Conservation (phyloP, 2,888 invertebrate genomes). For the Ormyrus nitidulus region DNA sequence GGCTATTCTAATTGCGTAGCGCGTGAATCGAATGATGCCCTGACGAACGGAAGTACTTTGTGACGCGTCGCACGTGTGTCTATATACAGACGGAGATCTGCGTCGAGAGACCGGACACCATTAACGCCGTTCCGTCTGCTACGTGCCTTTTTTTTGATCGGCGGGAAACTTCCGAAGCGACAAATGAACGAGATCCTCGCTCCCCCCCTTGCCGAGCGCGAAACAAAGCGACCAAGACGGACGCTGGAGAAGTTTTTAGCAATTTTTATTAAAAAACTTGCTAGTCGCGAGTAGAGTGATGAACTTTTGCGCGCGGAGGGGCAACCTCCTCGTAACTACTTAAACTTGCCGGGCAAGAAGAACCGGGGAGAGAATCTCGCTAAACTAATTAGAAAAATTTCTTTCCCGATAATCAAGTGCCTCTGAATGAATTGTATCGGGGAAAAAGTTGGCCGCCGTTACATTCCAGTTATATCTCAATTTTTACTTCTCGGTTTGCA, state of each 20-base stretch:
- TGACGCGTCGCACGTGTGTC: not conserved
- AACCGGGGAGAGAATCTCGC: not conserved
- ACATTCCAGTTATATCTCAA: too few species aligned
- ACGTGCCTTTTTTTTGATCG: constrained; percentile 4
- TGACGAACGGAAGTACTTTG: constrained; percentile 30
- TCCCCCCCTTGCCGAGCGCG: not conserved
- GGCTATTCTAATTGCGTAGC: constrained; percentile 36
- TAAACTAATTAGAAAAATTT: constrained; percentile 38
- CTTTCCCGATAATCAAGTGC: not conserved
- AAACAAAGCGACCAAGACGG: not conserved
- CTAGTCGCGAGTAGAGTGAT: constrained; percentile 16
- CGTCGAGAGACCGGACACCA: constrained; percentile 15
- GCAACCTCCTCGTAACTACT: not conserved
- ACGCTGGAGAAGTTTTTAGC: constrained; percentile 6
- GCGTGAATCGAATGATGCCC: constrained; percentile 29
- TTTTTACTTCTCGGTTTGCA: too few species aligned
- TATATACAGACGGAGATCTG: not conserved
- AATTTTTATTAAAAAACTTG: constrained; percentile 50
- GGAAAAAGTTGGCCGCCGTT: too few species aligned
- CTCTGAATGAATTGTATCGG: too few species aligned
- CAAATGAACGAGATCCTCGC: not conserved
- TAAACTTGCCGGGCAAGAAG: constrained; percentile 13
- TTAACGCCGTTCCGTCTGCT: not conserved
- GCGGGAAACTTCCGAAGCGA: not conserved
- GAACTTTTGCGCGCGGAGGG: constrained; percentile 18